A percentile compares a stretch with the other conserved stretches of the same genome.
Evolutionary conservation across 2,888 invertebrate genomes (phyloP).

Genomic region (Dasysyrphus tricinctus): DNA sequence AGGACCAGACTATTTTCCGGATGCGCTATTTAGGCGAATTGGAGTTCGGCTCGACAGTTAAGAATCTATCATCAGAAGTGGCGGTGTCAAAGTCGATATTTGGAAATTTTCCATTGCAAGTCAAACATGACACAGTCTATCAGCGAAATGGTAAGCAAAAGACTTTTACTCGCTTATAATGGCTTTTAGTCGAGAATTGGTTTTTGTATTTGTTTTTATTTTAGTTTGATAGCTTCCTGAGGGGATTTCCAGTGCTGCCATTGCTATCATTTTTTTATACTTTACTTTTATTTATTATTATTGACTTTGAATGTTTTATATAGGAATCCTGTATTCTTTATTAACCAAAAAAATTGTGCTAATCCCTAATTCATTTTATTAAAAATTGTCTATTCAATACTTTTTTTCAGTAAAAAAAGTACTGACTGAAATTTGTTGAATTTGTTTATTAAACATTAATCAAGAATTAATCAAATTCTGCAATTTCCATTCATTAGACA

Average conservation of each 20-base stretch:
- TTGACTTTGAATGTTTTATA: neutral
- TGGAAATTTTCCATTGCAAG: slow-evolving; percentile 83
- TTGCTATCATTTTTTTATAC: neutral
- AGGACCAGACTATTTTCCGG: slow-evolving; percentile 83
- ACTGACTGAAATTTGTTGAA: too few species aligned
- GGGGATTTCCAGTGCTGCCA: neutral
- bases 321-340: too few species aligned
- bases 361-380: too few species aligned
- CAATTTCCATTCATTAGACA: too few species aligned
- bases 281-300: neutral
- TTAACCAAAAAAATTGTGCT: too few species aligned
- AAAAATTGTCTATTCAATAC: too few species aligned
- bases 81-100: slow-evolving; percentile 83
- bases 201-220: neutral
- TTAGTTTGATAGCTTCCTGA: neutral
- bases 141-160: slow-evolving; percentile 82
- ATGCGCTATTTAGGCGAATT: slow-evolving; percentile 83
- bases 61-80: slow-evolving; percentile 83
- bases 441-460: too few species aligned
- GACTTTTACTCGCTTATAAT: neutral
- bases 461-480: too few species aligned
- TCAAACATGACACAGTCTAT: slow-evolving; percentile 82
- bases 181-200: neutral
- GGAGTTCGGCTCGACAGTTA: slow-evolving; percentile 82
- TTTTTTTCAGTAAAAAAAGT: too few species aligned